These are phyloP conservation scores for Acanthoscelides obtectus DNA, from an alignment of 2,888 invertebrate species.

Conservation along the genomic window DNA sequence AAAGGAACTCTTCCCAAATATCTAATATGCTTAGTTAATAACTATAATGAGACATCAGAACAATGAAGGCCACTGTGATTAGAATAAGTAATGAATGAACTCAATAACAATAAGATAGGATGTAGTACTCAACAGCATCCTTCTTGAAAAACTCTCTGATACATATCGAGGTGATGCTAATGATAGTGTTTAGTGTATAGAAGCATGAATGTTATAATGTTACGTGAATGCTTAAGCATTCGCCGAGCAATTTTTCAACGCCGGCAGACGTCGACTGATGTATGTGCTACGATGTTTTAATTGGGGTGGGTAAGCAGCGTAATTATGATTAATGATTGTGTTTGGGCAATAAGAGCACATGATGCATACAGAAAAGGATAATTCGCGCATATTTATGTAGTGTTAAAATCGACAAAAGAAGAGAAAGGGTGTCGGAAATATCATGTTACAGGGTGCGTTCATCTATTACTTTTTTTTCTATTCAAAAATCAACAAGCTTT, in stretches of 20 bases:
- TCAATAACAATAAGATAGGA: background rate
- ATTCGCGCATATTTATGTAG: too few species aligned
- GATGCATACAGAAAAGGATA: too few species aligned
- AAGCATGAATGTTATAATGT: background rate
- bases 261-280: background rate
- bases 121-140: background rate
- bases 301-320: background rate
- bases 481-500: too few species aligned
- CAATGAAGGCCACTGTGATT: background rate
- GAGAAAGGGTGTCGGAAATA: too few species aligned
- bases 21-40: background rate
- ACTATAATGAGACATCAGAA: background rate
- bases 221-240: background rate
- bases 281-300: background rate
- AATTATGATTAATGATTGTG: background rate
- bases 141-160: background rate
- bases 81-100: background rate
- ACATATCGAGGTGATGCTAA: background rate
- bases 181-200: background rate
- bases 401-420: too few species aligned
- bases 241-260: background rate
- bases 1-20: background rate
- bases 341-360: too few species aligned
- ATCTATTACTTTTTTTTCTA: too few species aligned
- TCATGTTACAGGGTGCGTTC: too few species aligned